Conservation (phyloP, 2,888 invertebrate species). For the Petrolisthes cinctipes region DNA sequence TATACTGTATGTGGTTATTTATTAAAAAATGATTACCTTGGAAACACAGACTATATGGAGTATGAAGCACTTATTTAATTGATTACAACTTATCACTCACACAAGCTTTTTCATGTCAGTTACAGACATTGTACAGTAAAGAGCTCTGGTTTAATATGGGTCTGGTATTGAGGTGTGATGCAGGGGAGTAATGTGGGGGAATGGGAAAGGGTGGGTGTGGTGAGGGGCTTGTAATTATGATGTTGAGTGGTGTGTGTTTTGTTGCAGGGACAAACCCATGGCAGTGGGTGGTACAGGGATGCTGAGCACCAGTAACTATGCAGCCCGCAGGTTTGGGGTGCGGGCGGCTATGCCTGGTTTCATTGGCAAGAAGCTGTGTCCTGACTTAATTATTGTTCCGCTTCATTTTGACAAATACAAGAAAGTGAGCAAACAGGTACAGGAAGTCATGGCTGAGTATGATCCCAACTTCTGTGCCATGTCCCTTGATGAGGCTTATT, state of each 20-base stretch:
- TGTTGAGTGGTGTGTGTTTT: background rate
- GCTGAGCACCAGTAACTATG: conserved; percentile 76
- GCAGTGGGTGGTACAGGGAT: conserved; percentile 75
- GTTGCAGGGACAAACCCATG: conserved; percentile 72
- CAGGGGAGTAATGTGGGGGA: too few relatives aligned
- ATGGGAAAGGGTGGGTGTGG: too few relatives aligned
- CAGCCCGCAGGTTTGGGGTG: conserved; percentile 75
- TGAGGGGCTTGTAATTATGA: too few relatives aligned
- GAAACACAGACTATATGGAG: background rate
- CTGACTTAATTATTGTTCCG: conserved; percentile 73
- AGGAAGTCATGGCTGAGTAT: conserved; percentile 69
- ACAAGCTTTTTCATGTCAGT: background rate
- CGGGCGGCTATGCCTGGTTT: conserved; percentile 76
- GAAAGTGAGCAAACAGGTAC: conserved; percentile 70
- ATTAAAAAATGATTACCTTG: too few relatives aligned
- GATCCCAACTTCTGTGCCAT: conserved; percentile 72
- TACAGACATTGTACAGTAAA: background rate
- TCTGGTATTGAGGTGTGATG: too few relatives aligned
- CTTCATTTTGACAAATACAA: conserved; percentile 73
- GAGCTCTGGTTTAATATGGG: background rate
- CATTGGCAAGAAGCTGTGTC: conserved; percentile 73
- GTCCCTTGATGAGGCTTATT: conserved; percentile 75
- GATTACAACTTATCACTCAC: too few relatives aligned
- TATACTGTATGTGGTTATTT: too few relatives aligned
- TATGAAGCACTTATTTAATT: too few relatives aligned